phyloP scores from a whole-genome alignment of 2,888 invertebrate species.

The Thysanoteuthis rhombus region DNA sequence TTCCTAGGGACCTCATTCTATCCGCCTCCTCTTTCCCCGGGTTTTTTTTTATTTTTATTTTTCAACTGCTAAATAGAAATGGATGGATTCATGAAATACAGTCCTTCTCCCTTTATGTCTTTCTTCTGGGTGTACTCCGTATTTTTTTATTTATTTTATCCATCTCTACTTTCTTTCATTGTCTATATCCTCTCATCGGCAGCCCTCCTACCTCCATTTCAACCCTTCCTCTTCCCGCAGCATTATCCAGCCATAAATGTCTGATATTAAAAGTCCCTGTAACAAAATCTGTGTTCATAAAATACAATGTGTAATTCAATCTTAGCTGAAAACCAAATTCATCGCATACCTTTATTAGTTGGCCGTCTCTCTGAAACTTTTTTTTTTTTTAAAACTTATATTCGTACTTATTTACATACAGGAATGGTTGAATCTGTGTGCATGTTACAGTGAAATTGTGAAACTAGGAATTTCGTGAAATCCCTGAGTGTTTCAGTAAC shows the following conservation, averaged over 20 bases:
- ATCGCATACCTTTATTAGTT: neutral
- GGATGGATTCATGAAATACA: neutral
- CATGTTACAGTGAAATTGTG: too few relatives aligned
- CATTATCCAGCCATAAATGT: neutral
- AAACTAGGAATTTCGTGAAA: too few relatives aligned
- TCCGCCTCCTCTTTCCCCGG: neutral
- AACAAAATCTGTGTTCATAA: neutral
- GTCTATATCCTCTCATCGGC: neutral
- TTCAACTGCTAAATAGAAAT: neutral
- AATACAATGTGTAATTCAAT: conserved; percentile 26
- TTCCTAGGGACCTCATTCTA: neutral
- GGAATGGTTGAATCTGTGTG: too few relatives aligned
- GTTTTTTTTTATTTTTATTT: neutral
- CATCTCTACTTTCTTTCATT: neutral
- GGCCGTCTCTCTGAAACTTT: neutral
- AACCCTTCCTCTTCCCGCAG: neutral
- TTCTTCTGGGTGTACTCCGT: neutral
- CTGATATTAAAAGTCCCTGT: neutral
- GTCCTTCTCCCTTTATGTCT: neutral
- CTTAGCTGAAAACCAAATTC: neutral
- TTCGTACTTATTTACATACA: neutral
- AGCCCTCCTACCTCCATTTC: neutral
- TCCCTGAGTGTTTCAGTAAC: too few relatives aligned
- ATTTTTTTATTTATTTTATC: neutral
- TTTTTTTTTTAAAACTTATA: neutral